Evolutionary conservation across 2,113 vertebrate species (phyloP).

Genomic region (Apistogramma diplotaenia): DNA sequence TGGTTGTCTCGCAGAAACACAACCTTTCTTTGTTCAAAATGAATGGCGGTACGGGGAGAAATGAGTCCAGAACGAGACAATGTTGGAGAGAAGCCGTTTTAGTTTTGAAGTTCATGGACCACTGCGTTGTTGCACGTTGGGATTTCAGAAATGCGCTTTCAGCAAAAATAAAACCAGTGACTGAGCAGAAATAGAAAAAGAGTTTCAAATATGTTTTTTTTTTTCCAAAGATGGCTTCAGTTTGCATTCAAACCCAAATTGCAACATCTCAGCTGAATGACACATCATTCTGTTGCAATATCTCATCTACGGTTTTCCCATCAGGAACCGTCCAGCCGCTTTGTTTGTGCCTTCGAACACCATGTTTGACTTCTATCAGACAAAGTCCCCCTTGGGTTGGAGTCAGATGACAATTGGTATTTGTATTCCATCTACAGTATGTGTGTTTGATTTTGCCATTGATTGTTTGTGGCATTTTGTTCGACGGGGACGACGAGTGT

Average conservation of each 20-base stretch:
- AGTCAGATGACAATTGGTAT: slow-evolving; percentile 26
- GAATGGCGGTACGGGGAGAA: slow-evolving; percentile 22
- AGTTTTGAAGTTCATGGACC: background rate
- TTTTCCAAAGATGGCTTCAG: background rate
- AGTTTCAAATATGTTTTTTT: background rate
- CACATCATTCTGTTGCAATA: background rate
- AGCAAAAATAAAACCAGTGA: background rate
- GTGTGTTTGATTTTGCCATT: slow-evolving; percentile 42
- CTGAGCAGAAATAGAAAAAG: background rate
- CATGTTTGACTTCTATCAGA: slow-evolving; percentile 35
- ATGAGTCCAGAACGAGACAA: slow-evolving; percentile 38
- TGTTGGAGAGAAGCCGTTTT: background rate
- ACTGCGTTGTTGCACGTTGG: background rate
- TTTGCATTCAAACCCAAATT: background rate
- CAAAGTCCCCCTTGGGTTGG: background rate
- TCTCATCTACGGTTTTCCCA: background rate
- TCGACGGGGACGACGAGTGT: slow-evolving; percentile 23
- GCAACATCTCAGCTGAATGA: background rate
- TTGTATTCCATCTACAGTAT: slow-evolving; percentile 37
- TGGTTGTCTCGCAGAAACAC: slow-evolving; percentile 17
- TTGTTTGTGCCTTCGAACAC: slow-evolving; percentile 16
- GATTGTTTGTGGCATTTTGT: slow-evolving; percentile 45
- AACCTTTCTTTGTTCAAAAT: slow-evolving; percentile 11
- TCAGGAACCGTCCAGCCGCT: background rate
- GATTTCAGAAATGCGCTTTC: slow-evolving; percentile 7